Base-by-base conservation (phyloP, 2,888 invertebrate species). In the Drosophila prostipennis region DNA sequence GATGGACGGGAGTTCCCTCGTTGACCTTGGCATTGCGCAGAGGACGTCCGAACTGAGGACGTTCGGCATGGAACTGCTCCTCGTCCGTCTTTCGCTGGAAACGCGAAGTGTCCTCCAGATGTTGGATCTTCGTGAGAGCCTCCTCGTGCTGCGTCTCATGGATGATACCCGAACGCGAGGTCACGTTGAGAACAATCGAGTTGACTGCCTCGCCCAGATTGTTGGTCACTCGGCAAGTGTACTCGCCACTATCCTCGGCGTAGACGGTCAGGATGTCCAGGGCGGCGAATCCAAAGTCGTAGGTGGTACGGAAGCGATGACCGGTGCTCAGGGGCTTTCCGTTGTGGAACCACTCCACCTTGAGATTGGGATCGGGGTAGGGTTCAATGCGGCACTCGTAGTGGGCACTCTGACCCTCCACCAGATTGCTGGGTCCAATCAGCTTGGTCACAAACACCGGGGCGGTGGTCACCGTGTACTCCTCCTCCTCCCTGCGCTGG, bases 241-340 rank as follows among this genome's bases (percentile, higher is more conserved):
- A 98, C 91, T 97, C 97, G 57, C 98, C 98, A 75, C 97, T 96
- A 91, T 99, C 99, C 93, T 98, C 98, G 16, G 96, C 96, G 87
- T 98, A 97, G 2, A 98, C 98, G 43, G 97, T 96, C 32, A 98
- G 93, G 71, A 99, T 96, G 91, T 99, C 99, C 73, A 99, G 94
- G 56, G 99, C 97, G 63, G 98, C 98, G 92, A 98, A 99, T 48
- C 99, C 99, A 91, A 99, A 99, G 91, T 99, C 99, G 89, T 96
- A 97, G 51, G 98, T 96, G 51, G 98, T 98, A 89, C 98, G 95
- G 93, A 97, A 98, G 72, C 98, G 95, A 90, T 98, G 98, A 60
- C 97, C 97, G 72, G 96, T 96, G 85, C 95, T 95, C 52, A 98
- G 92, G 46, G 98, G 96, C 91, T 97, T 95, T 51, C 97, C 98